A percentile compares a stretch with the other conserved stretches of the same genome.
phyloP scores from a whole-genome alignment of 2,113 vertebrate genomes.

The Colius striatus region DNA sequence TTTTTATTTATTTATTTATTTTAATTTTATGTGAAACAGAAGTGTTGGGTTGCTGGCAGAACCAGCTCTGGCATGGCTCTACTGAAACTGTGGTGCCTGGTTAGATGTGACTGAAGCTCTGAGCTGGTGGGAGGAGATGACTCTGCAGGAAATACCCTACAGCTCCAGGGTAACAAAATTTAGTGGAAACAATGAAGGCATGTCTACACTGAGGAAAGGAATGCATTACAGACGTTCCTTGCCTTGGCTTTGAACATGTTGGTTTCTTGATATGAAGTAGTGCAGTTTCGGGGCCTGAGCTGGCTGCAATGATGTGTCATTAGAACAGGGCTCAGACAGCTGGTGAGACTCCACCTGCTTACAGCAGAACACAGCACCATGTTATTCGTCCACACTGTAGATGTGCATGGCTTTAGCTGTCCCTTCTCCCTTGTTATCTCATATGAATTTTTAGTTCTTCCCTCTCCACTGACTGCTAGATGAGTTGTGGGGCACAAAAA shows the following conservation, averaged over 20 bases:
- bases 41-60: neutral
- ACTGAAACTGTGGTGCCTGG: neutral
- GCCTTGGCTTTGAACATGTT: neutral
- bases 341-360: neutral
- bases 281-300: rapidly evolving
- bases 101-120: neutral
- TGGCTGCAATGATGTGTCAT: neutral
- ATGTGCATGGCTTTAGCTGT: neutral
- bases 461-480: neutral
- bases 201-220: neutral
- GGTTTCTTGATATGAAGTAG: neutral
- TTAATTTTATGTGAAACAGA: neutral
- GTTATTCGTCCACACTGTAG: neutral
- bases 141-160: conserved; percentile 39
- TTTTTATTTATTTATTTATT: neutral
- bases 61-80: neutral
- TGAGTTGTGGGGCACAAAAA: neutral
- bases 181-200: conserved; percentile 24
- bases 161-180: conserved; percentile 46
- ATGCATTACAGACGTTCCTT: neutral
- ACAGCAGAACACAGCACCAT: neutral
- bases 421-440: neutral
- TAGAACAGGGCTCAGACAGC: neutral
- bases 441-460: neutral
- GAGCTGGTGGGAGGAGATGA: neutral